Evolutionary conservation across 2,888 invertebrate species (phyloP), one percentile per base, ranked within the genome.

Genomic region (Hecatera dysodea): DNA sequence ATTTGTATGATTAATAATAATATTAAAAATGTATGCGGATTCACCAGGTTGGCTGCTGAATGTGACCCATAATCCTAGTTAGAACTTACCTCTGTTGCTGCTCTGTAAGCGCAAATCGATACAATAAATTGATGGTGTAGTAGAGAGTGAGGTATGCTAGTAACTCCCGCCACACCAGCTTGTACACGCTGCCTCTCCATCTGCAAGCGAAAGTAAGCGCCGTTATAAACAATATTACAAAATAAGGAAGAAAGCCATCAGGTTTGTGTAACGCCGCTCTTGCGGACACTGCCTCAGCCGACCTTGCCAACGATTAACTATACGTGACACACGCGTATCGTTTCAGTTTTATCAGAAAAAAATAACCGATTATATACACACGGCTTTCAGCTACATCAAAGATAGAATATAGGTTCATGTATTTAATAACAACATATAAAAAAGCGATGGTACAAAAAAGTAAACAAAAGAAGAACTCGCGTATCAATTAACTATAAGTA

Each of bases 101-200:
- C 83, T 97, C 97, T 89, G 97, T 98, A 90, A 98, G 96, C 60
- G 97, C 98, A 93, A 97, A 98, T 94, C 99, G 97, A 96, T 99
- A 99, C 83, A 98, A 95, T 86, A 98, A 95, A 95, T 98, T 99
- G 91, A 99, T 98, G 86, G 97, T 96, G 95, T 98, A 98, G 96
- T 98, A 99, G 84, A 98, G 94, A 86, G 97, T 96, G 91, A 98
- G 97, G 95, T 99, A 99, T 70, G 98, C 98, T 90, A 98, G 93
- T 81, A 99, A 96, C 96, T 99, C 99, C 87, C 98, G 97, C 98
- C 99, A 99, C 81, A 99, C 97, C 92, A 99, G 95, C 97, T 99
- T 99, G 97, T 99, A 99, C 53, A 99, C 98, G 92, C 99, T 99
- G 88, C 99, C 99, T 90, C 98, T 97, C 99, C 99, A 99, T 97